Conservation (phyloP, 2,888 invertebrate species). For the Tortrix viridana region DNA sequence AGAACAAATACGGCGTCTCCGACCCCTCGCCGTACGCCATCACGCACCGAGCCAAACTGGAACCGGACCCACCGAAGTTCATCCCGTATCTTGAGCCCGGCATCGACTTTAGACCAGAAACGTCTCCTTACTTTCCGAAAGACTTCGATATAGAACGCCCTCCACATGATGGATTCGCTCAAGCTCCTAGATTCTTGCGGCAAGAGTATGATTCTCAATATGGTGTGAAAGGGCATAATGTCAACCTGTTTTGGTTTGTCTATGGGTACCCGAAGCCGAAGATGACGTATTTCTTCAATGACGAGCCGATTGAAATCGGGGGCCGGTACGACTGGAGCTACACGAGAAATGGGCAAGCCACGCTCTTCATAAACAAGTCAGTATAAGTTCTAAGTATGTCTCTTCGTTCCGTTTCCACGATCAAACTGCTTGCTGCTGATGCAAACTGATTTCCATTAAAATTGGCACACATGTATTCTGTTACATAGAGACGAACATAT, state of each 20-base stretch:
- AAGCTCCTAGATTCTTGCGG: constrained; percentile 93
- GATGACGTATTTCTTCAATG: constrained; percentile 95
- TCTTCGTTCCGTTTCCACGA: too few species aligned
- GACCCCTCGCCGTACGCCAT: constrained; percentile 97
- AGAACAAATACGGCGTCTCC: constrained; percentile 98
- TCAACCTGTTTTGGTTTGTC: constrained; percentile 96
- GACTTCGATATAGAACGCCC: constrained; percentile 96
- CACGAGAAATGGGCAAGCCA: constrained; percentile 95
- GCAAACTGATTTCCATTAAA: too few species aligned
- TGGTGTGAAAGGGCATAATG: constrained; percentile 96
- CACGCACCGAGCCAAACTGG: constrained; percentile 90
- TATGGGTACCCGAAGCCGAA: constrained; percentile 98
- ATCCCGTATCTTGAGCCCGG: constrained; percentile 92
- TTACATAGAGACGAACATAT: too few species aligned
- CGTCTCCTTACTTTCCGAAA: constrained; percentile 94
- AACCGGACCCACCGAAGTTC: constrained; percentile 91
- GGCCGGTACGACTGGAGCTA: constrained; percentile 94
- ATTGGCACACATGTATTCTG: too few species aligned
- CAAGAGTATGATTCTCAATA: constrained; percentile 95
- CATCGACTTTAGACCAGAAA: constrained; percentile 92
- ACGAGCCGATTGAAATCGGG: constrained; percentile 91
- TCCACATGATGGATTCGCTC: constrained; percentile 92
- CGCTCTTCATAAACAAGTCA: constrained; percentile 94
- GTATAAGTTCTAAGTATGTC: too few species aligned
- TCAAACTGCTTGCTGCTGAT: too few species aligned